Percentiles rank a stretch among this genome's conserved stretches.
These are phyloP conservation scores for Epinotia demarniana DNA, from an alignment of 2,888 invertebrate genomes.

Conservation along the genomic window DNA sequence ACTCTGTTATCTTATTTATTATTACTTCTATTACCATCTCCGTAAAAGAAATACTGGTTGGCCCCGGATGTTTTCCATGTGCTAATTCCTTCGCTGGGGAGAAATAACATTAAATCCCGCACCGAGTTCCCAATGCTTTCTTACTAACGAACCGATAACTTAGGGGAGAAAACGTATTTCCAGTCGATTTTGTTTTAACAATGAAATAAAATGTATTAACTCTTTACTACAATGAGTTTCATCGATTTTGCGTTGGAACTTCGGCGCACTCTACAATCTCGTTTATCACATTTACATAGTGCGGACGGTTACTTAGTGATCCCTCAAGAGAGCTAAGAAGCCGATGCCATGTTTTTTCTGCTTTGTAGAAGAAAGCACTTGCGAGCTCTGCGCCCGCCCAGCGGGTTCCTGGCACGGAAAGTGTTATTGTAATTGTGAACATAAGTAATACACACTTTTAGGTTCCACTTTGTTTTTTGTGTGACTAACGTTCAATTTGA, in stretches of 20 bases:
- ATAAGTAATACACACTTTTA: too few relatives aligned
- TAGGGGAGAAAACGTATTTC: slow-evolving; percentile 62
- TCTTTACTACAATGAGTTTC: not conserved
- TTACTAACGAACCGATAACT: slow-evolving; percentile 78
- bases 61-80: slow-evolving; percentile 69
- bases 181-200: slow-evolving; percentile 51
- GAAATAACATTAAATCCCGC: slow-evolving; percentile 80
- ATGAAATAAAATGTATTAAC: slow-evolving; percentile 14
- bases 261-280: not conserved
- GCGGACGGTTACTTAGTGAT: too few relatives aligned
- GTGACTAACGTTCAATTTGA: too few relatives aligned
- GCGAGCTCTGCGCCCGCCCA: too few relatives aligned
- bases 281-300: too few relatives aligned
- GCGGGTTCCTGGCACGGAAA: too few relatives aligned
- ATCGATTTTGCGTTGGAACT: not conserved
- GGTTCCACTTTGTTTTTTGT: too few relatives aligned
- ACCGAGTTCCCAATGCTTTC: slow-evolving; percentile 64
- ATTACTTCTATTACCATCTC: slow-evolving; percentile 12
- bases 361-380: too few relatives aligned
- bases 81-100: slow-evolving; percentile 78
- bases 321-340: too few relatives aligned
- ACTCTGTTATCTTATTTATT: slow-evolving; percentile 17
- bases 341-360: too few relatives aligned
- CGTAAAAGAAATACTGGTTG: slow-evolving; percentile 48
- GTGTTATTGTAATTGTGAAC: too few relatives aligned